phyloP scores from a whole-genome alignment of 2,113 vertebrate species.

The Anser cygnoides region DNA sequence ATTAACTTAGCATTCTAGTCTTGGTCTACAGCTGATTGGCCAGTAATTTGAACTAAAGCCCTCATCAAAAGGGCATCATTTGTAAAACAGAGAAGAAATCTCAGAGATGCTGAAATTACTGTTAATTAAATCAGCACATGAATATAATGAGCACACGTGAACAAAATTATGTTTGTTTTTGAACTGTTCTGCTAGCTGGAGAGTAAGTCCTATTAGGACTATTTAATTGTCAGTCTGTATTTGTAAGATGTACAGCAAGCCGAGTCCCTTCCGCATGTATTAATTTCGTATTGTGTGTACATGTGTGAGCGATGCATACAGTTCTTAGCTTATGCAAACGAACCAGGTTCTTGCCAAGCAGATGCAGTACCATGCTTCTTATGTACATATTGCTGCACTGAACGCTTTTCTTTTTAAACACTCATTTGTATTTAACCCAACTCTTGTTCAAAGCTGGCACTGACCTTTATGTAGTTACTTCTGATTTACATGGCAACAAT shows the following conservation, averaged over 20 bases:
- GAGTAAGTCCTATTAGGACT: constrained; percentile 11
- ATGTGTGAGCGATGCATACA: not conserved
- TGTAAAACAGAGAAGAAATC: constrained; percentile 34
- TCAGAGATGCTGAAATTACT: not conserved
- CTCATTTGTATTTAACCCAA: not conserved
- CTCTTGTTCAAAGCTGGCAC: not conserved
- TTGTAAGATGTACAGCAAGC: not conserved
- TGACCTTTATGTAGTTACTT: not conserved
- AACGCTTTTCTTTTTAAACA: not conserved
- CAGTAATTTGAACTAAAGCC: not conserved
- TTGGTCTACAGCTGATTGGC: constrained; percentile 7
- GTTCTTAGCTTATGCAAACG: not conserved
- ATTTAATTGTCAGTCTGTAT: constrained; percentile 28
- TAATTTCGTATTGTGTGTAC: not conserved
- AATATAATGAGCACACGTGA: constrained; percentile 15
- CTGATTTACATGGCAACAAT: not conserved
- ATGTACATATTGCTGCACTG: not conserved
- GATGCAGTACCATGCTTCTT: not conserved
- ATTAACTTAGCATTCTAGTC: constrained; percentile 25
- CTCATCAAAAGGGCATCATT: constrained; percentile 45
- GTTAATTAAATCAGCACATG: constrained; percentile 59
- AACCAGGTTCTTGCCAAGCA: not conserved
- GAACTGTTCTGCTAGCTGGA: constrained; percentile 4
- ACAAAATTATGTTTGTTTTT: constrained; percentile 56
- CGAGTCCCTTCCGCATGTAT: not conserved